These are phyloP conservation scores for Tetragonula clypearis DNA, from an alignment of 1,140 invertebrate genomes.

Conservation along the genomic window DNA sequence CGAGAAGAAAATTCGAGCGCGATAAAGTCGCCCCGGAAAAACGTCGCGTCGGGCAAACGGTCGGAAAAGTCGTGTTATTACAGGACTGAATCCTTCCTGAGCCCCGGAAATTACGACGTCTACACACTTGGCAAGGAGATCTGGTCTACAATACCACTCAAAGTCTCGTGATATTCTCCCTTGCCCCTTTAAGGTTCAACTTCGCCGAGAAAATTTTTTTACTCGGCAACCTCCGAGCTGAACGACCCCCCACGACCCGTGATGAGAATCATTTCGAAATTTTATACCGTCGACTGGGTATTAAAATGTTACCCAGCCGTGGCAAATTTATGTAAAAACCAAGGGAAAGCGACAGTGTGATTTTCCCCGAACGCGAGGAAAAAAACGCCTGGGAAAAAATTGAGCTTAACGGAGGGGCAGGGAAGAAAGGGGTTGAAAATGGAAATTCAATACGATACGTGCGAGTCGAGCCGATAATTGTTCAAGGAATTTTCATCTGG, in stretches of 20 bases:
- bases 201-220: neutral
- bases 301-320: neutral
- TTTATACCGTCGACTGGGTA: slow-evolving; percentile 4
- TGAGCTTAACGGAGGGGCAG: too few relatives aligned
- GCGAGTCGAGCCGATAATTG: neutral
- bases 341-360: too few relatives aligned
- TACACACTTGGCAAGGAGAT: slow-evolving; percentile 18
- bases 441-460: neutral
- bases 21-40: slow-evolving; percentile 11
- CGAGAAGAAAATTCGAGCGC: neutral
- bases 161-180: neutral
- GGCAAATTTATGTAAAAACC: neutral
- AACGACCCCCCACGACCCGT: neutral
- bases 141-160: slow-evolving; percentile 1
- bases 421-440: neutral
- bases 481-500: too few relatives aligned
- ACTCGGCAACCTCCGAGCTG: neutral
- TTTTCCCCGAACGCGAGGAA: neutral
- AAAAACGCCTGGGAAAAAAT: neutral
- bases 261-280: neutral
- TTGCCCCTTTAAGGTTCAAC: neutral
- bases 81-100: slow-evolving; percentile 25
- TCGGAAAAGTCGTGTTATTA: slow-evolving; percentile 25
- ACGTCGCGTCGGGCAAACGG: too few relatives aligned
- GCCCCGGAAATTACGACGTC: slow-evolving; percentile 46